Evolutionary conservation across 2,113 vertebrate species (phyloP).

Genomic region (Crocuta crocuta): DNA sequence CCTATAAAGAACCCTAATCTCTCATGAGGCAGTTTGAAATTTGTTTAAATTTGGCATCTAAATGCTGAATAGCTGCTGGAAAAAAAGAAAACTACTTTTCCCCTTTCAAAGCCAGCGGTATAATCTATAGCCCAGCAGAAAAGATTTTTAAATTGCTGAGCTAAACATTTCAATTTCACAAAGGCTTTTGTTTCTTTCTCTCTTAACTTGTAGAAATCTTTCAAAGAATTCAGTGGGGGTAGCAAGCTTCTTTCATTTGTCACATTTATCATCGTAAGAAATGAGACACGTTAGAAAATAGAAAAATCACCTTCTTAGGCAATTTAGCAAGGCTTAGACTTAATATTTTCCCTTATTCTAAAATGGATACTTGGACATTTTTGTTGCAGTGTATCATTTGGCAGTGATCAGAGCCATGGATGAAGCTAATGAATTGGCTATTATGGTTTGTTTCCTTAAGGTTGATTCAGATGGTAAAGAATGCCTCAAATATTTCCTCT

Average conservation of each 20-base stretch:
- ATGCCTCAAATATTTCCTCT: slow-evolving; percentile 71
- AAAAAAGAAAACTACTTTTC: background rate
- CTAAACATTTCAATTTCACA: background rate
- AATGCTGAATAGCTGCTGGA: background rate
- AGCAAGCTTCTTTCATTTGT: background rate
- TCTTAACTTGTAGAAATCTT: background rate
- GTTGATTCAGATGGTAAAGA: slow-evolving; percentile 48
- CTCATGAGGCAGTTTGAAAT: background rate
- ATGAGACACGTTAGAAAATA: background rate
- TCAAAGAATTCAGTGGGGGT: background rate
- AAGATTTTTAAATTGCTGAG: slow-evolving; percentile 6
- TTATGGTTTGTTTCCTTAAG: slow-evolving; percentile 46
- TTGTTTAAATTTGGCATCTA: background rate
- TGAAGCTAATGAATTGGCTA: slow-evolving; percentile 12
- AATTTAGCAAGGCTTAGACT: background rate
- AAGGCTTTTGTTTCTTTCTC: background rate
- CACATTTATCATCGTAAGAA: background rate
- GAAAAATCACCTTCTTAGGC: background rate
- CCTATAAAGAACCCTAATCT: background rate
- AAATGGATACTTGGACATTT: background rate
- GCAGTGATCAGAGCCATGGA: background rate
- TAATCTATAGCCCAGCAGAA: background rate
- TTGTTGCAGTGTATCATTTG: background rate
- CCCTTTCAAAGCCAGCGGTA: background rate
- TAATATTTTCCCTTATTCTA: background rate